Base-by-base conservation (phyloP, 2,113 vertebrate species). In the Strix uralensis region DNA sequence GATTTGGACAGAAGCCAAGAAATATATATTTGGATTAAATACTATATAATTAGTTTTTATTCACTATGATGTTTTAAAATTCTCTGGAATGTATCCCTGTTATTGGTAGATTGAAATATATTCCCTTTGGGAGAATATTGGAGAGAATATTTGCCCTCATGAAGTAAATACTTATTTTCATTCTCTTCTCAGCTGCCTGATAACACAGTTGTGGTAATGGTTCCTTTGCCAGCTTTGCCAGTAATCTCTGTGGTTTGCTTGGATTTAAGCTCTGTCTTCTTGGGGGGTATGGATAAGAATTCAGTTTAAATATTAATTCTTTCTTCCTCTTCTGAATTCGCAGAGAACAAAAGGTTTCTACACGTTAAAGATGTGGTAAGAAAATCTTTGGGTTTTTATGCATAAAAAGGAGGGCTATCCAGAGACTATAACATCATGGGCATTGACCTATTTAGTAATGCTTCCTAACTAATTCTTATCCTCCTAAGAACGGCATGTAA, bases 381-480 rank as follows among this genome's bases (percentile, higher is more conserved):
- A 72, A 88, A 96, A 78, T 13, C 10, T 15, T 81, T 70, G 34
- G 25, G 8, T 2, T 54, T 15, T 74, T 14, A 46, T 34, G 42
- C 25, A 30, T 81, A 61, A 91, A 84, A 88, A 82, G 30, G 51
- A 72, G 12, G 9, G 27, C 23, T 88, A 74, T 63, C 27, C 40
- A 75, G 65, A 93, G 80, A 81, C 21, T 74, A 16, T 25, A 84
- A 63, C 40, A 81, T 74, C 2, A 9, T 61, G 49, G 65, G 81
- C 87, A 84, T 61, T 94, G 73, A 94, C 88, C 75, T 61, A 85
- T 84, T 94, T 97, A 92, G 44, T 79, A 92, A 72, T 57, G 36
- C 27, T 89, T 86, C 65, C 34, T 90, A 62, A 74, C 32, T 47
- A 83, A 95, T 81, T 90, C 74, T 88, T 90, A 81, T 59, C 42